Base-by-base conservation (phyloP, 2,888 invertebrate genomes). In the Acronicta psi region DNA sequence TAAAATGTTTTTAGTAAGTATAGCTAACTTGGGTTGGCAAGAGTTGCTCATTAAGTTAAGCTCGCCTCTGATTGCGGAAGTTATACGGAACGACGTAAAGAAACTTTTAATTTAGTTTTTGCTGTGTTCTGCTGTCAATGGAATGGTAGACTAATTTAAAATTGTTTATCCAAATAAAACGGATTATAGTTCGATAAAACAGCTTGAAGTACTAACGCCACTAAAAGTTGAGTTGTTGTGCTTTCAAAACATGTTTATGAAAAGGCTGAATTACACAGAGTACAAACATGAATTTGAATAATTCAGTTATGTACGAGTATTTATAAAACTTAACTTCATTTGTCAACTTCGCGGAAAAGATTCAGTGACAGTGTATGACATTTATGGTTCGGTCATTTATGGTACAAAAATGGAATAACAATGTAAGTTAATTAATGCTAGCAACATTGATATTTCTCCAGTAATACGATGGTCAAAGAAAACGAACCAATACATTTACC, bases 91-190 rank as follows among this genome's bases (percentile, higher is more conserved):
- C 60, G 46, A 45, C 44, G 60, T 56, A 64, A 66, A 59, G 13
- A 63, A 68, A 65, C 57, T 68, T 75, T 63, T 65, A 70, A 73
- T 76, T 70, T 63, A 70, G 64, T 70, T 76, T 65, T 65, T 61
- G 62, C 47, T 25, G 46, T 37, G 53, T 53, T 43, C 47, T 40
- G 43, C 59, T 55, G 59, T 70, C 61, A 38, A 45, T 65, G 57
- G 29, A 55, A 63, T 51, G 37, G 41, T 46, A 51, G 64, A 44
- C 57, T 69, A 65, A 73, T 72, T 73, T 73, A 56, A 69, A 72
- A 69, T 73, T 61, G 57, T 59, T 65, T 61, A 51, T 54, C 42
- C 41, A 64, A 69, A 69, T 56, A 57, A 55, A 60, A 56, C 43
- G 18, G 17, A 13, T 34, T 20, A 59, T 53, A 59, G 55, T 59